Evolutionary conservation across 1,140 invertebrate genomes (phyloP).

Genomic region (Ylistrum balloti): DNA sequence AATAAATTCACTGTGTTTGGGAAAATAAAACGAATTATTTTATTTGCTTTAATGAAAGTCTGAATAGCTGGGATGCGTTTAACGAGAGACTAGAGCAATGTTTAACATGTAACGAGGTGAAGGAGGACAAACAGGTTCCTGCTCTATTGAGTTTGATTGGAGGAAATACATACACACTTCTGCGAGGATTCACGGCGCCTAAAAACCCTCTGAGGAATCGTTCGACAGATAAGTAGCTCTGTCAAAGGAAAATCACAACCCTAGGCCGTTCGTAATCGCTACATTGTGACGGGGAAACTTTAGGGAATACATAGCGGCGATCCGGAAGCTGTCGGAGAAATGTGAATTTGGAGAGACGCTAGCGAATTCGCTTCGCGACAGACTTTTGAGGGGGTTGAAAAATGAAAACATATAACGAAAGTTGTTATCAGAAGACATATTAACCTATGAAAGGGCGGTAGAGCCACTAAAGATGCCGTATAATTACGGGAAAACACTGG

Average conservation of each 20-base stretch:
- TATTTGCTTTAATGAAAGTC: no score
- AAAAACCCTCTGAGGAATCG: background rate
- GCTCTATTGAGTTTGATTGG: constrained; percentile 37
- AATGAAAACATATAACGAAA: background rate
- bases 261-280: constrained; percentile 10
- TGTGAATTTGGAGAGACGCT: constrained; percentile 46
- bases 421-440: constrained; percentile 15
- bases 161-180: constrained; percentile 37
- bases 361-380: constrained; percentile 36
- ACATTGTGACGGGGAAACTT: background rate
- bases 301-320: background rate
- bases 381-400: constrained; percentile 39
- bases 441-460: constrained; percentile 41
- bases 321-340: constrained; percentile 22
- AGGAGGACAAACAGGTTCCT: constrained; percentile 43
- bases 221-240: background rate
- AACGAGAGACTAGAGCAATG: no score
- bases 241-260: background rate
- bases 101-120: background rate
- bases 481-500: constrained; percentile 28
- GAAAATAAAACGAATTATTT: no score
- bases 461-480: no score
- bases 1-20: no score
- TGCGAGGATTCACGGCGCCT: constrained; percentile 7
- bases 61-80: no score